Percentiles rank a stretch among this genome's conserved stretches.
These are phyloP conservation scores for Apeltes quadracus DNA, from an alignment of 2,113 vertebrate species.

Conservation along the genomic window DNA sequence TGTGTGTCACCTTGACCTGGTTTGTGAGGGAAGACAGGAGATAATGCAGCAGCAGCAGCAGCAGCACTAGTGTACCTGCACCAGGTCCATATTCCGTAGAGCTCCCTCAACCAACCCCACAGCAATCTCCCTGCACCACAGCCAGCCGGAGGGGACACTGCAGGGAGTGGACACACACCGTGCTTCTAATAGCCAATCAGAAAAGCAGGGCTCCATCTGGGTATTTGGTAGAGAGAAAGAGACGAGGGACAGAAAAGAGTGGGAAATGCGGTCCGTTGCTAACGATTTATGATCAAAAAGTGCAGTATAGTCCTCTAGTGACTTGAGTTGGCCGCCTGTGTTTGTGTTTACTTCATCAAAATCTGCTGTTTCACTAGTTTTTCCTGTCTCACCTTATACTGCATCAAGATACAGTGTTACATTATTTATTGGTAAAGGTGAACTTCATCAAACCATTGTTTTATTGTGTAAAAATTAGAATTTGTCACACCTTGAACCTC, in stretches of 20 bases:
- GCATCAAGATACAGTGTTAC: slow-evolving; percentile 17
- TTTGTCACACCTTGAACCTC: no score
- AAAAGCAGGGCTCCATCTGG: slow-evolving; percentile 35
- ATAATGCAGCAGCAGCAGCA: slow-evolving; percentile 57
- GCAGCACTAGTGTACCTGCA: slow-evolving; percentile 43
- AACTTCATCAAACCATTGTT: background rate
- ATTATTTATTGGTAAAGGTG: slow-evolving; percentile 33
- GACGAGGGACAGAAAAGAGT: slow-evolving; percentile 18
- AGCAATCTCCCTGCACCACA: slow-evolving; percentile 35
- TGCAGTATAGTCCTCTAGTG: slow-evolving; percentile 59
- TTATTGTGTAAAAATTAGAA: background rate
- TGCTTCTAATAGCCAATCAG: slow-evolving; percentile 59
- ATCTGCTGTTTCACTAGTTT: slow-evolving; percentile 18
- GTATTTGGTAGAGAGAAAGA: slow-evolving; percentile 39
- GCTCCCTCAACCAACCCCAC: slow-evolving; percentile 44
- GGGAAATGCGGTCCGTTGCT: slow-evolving; percentile 49
- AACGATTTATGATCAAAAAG: slow-evolving; percentile 55
- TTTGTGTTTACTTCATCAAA: slow-evolving; percentile 11
- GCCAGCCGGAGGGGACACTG: slow-evolving; percentile 32
- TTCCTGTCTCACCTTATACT: slow-evolving; percentile 38
- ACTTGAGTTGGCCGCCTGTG: slow-evolving; percentile 43
- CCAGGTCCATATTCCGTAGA: slow-evolving; percentile 51
- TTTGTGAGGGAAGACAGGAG: slow-evolving; percentile 51
- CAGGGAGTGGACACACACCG: slow-evolving; percentile 35
- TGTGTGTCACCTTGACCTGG: slow-evolving; percentile 75